Conservation (phyloP, 2,888 invertebrate species). For the Pterobdella sp. region DNA sequence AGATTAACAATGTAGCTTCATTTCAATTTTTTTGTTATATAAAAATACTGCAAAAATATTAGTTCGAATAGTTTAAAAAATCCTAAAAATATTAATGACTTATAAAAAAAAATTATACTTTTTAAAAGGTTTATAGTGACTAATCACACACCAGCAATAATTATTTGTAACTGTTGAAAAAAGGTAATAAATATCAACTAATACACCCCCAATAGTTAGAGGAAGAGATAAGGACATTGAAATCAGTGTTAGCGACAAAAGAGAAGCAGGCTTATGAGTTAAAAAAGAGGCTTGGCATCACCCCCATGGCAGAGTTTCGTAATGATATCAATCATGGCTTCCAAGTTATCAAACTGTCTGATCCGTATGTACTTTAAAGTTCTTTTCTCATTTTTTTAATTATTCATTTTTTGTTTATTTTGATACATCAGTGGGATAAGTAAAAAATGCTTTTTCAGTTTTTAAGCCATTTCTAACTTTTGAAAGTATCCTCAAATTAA, state of each 20-base stretch:
- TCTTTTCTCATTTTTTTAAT: background rate
- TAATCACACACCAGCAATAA: too few relatives aligned
- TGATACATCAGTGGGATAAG: background rate
- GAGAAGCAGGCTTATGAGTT: slow-evolving; percentile 67
- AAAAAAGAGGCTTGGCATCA: slow-evolving; percentile 89
- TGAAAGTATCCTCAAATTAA: background rate
- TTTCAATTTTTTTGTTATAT: too few relatives aligned
- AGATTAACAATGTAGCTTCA: too few relatives aligned
- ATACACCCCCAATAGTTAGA: slow-evolving; percentile 60
- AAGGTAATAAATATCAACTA: too few relatives aligned
- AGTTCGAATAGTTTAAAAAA: too few relatives aligned
- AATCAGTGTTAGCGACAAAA: slow-evolving; percentile 86
- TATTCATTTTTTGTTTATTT: background rate
- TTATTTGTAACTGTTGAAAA: too few relatives aligned
- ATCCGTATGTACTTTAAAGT: slow-evolving; percentile 70
- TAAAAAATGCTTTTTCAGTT: background rate
- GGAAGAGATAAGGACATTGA: slow-evolving; percentile 88
- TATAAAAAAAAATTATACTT: too few relatives aligned
- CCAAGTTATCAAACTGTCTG: slow-evolving; percentile 78
- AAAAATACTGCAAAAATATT: too few relatives aligned
- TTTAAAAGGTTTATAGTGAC: too few relatives aligned
- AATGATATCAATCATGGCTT: slow-evolving; percentile 73
- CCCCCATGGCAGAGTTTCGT: slow-evolving; percentile 90
- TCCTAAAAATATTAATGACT: too few relatives aligned
- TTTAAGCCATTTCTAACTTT: background rate